Conservation (phyloP, 2,888 invertebrate species). For the Brachyopa scutellaris region DNA sequence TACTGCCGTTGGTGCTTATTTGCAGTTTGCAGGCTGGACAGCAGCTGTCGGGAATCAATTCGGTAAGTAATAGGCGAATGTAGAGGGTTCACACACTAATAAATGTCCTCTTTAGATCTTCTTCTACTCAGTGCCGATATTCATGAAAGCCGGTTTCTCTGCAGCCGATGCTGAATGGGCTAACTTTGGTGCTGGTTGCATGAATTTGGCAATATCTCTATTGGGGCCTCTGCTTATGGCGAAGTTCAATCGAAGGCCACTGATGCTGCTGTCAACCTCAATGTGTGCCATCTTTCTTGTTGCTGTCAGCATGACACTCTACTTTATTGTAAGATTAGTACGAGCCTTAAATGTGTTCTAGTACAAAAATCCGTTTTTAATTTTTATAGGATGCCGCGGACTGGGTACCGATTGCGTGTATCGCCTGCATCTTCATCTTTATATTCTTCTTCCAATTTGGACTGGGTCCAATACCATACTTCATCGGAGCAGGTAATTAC, state of each 20-base stretch:
- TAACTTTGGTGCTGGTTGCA: constrained; percentile 89
- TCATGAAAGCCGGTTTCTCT: constrained; percentile 87
- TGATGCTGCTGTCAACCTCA: constrained; percentile 85
- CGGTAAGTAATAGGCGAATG: constrained; percentile 87
- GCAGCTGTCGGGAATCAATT: constrained; percentile 94
- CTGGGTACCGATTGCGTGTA: constrained; percentile 88
- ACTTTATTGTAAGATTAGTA: constrained; percentile 84
- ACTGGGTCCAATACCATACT: constrained; percentile 93
- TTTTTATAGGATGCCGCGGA: constrained; percentile 82
- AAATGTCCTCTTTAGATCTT: constrained; percentile 83
- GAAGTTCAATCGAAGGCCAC: constrained; percentile 85
- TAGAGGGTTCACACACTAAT: background rate
- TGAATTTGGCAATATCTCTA: constrained; percentile 86
- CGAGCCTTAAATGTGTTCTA: background rate
- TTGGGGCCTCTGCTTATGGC: constrained; percentile 86
- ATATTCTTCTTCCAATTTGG: constrained; percentile 91
- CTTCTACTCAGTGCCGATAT: constrained; percentile 91
- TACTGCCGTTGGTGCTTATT: constrained; percentile 88
- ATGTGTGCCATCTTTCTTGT: constrained; percentile 84
- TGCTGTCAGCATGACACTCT: constrained; percentile 84
- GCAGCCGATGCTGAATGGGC: constrained; percentile 85
- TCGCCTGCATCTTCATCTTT: constrained; percentile 86
- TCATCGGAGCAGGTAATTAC: constrained; percentile 90
- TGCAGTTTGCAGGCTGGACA: constrained; percentile 89
- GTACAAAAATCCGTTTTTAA: too few species aligned